phyloP scores from a whole-genome alignment of 2,113 vertebrate species.

The Cricetomys ansorgei region DNA sequence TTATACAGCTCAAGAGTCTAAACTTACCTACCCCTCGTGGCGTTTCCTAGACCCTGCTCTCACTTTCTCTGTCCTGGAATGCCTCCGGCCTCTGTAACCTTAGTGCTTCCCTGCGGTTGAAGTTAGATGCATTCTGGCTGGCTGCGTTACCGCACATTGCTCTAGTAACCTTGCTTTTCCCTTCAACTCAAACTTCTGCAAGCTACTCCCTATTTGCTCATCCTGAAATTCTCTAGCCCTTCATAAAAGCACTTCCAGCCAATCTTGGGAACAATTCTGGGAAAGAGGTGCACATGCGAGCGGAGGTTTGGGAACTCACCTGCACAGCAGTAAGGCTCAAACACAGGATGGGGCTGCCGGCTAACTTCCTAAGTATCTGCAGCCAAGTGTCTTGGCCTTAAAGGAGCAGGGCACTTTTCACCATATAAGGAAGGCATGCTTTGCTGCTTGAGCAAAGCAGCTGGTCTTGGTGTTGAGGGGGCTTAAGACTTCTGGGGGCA shows the following conservation, averaged over 20 bases:
- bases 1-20: constrained; percentile 18
- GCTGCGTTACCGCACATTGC: constrained; percentile 41
- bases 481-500: constrained; percentile 49
- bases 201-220: neutral
- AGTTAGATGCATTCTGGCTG: constrained; percentile 35
- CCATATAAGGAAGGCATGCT: constrained; percentile 75
- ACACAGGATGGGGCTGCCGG: constrained; percentile 56
- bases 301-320: constrained; percentile 68
- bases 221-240: neutral
- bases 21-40: neutral
- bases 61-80: neutral
- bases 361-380: constrained; percentile 79
- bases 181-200: constrained; percentile 71
- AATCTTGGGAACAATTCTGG: neutral
- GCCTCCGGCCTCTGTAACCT: constrained; percentile 22
- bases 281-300: neutral
- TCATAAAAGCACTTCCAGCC: neutral
- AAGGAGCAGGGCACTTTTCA: constrained; percentile 77
- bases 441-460: neutral
- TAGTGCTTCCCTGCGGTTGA: neutral
- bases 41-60: neutral
- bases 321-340: constrained; percentile 61
- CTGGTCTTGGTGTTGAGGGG: neutral
- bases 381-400: constrained; percentile 74
- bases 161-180: constrained; percentile 44